Evolutionary conservation across 2,797 vertebrate genomes (phyloP).

Genomic region (Sebastes minor): DNA sequence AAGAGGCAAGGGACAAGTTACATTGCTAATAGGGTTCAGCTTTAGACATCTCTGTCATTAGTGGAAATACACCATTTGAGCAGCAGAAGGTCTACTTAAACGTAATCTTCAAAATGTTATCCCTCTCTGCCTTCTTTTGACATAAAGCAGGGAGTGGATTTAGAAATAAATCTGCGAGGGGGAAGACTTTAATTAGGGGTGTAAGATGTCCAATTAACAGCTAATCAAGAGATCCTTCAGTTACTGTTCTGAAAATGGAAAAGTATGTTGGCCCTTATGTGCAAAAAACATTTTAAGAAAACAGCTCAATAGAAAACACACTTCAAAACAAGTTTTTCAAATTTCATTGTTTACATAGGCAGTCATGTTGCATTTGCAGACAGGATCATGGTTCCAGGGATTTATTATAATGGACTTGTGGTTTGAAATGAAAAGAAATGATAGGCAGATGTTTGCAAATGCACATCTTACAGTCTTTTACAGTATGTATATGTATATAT

Average conservation of each 20-base stretch:
- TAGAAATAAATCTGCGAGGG: conserved; percentile 8
- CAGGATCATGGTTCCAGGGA: background rate
- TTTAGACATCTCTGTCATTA: conserved; percentile 48
- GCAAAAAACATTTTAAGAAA: background rate
- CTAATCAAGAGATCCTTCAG: background rate
- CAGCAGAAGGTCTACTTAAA: conserved; percentile 16
- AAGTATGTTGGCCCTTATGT: background rate
- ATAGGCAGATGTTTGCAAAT: background rate
- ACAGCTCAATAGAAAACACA: background rate
- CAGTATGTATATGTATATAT: too few relatives aligned
- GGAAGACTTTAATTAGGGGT: conserved; percentile 24
- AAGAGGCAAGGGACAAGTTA: conserved; percentile 25
- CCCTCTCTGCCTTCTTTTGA: conserved; percentile 11
- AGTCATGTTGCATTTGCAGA: background rate
- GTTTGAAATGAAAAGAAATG: background rate
- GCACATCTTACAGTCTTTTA: too few relatives aligned
- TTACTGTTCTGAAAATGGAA: background rate
- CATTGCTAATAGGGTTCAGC: conserved; percentile 44
- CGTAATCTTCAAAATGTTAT: conserved; percentile 19
- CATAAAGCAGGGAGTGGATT: conserved; percentile 5
- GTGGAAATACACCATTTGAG: conserved; percentile 38
- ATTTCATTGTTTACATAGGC: background rate
- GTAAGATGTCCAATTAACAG: conserved; percentile 23
- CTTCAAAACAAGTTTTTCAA: background rate
- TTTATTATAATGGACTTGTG: background rate